Evolutionary conservation across 2,888 invertebrate species (phyloP).

Genomic region (Dryococelus australis): DNA sequence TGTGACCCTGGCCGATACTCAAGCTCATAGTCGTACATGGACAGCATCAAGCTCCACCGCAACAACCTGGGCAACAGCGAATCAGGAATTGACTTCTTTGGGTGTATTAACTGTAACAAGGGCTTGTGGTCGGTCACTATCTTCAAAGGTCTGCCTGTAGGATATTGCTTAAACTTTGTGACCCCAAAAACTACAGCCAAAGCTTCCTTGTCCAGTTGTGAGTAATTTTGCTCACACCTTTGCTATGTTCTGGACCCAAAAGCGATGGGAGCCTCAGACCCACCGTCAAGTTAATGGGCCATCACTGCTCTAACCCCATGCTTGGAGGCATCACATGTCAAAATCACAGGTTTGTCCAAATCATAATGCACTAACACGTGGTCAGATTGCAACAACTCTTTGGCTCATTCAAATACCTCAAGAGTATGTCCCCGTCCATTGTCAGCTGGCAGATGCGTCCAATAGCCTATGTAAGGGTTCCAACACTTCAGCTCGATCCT

Average conservation of each 20-base stretch:
- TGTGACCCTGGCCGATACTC: neutral
- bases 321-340: neutral
- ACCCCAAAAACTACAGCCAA: neutral
- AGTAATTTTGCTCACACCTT: neutral
- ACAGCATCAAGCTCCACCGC: conserved; percentile 17
- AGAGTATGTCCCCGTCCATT: too few species aligned
- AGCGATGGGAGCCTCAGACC: conserved; percentile 51
- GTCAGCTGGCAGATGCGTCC: neutral
- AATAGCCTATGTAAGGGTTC: neutral
- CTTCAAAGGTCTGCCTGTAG: neutral
- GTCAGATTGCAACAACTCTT: neutral
- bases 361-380: neutral
- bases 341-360: neutral
- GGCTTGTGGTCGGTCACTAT: conserved; percentile 45
- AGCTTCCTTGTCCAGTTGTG: neutral
- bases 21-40: conserved; percentile 25
- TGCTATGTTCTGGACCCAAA: neutral
- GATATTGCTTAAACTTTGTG: neutral
- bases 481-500: neutral
- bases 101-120: conserved; percentile 47
- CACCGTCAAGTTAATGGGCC: conserved; percentile 49
- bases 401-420: too few species aligned
- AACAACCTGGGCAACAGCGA: conserved; percentile 29
- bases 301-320: conserved; percentile 46
- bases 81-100: conserved; percentile 43